phyloP scores from a whole-genome alignment of 2,888 invertebrate species.

The Syritta pipiens region DNA sequence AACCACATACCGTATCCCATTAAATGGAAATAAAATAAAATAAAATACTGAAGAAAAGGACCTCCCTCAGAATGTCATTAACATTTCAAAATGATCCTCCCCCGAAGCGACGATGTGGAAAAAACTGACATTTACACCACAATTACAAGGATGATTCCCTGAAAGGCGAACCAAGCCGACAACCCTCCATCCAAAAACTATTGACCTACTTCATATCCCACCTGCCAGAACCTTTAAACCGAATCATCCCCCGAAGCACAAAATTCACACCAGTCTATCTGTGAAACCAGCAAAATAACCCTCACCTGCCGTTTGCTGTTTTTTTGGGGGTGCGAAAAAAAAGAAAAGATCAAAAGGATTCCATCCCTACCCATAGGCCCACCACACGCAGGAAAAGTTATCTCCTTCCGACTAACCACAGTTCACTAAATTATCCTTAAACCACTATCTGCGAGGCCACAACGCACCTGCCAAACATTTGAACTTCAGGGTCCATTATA shows the following conservation, averaged over 20 bases:
- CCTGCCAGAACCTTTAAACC: constrained; percentile 22
- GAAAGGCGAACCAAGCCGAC: constrained; percentile 33
- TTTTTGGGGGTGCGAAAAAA: too few species aligned
- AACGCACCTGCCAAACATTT: constrained; percentile 53
- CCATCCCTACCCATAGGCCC: neutral
- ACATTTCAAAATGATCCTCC: constrained; percentile 39
- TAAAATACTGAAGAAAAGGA: neutral
- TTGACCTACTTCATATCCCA: constrained; percentile 54
- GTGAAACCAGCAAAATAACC: constrained; percentile 45
- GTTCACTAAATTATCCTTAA: constrained; percentile 60
- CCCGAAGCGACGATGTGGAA: neutral
- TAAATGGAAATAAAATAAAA: neutral
- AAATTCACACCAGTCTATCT: constrained; percentile 34
- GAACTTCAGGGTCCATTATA: constrained; percentile 49
- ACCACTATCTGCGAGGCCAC: constrained; percentile 55
- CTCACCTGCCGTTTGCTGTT: constrained; percentile 45
- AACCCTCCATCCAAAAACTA: constrained; percentile 46
- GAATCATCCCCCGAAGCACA: constrained; percentile 14
- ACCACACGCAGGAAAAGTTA: too few species aligned
- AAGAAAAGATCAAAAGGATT: constrained; percentile 39
- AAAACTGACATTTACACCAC: constrained; percentile 46
- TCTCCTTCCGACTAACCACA: constrained; percentile 41
- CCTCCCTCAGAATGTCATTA: constrained; percentile 24
- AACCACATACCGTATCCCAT: neutral
- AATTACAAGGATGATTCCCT: constrained; percentile 37